Evolutionary conservation across 2,113 vertebrate species (phyloP), one percentile per base, ranked within the genome.

Genomic region (Puntigrus tetrazona): DNA sequence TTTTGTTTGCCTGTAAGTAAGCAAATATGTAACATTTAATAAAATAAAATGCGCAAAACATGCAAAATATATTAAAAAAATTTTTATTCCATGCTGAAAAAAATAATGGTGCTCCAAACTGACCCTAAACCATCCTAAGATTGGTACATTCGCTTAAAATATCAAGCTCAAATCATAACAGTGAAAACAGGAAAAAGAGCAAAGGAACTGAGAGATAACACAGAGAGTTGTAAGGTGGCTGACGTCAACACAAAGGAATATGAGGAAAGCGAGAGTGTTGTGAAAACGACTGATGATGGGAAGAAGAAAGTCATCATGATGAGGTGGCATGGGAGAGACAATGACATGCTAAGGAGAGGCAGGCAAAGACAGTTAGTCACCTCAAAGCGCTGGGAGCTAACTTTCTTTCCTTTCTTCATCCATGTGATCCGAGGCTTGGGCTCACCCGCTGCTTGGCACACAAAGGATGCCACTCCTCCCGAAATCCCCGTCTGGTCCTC

Each of bases 321-420:
- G 88, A 92, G 88, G 88, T 88, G 88, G 88, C 89, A 91, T 86
- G 84, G 89, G 69, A 63, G 59, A 69, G 75, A 78, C 45, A 45
- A 0, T 67, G 88, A 76, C 82, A 84, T 86, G 89, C 89, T 88
- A 89, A 91, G 88, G 77, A 81, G 82, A 86, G 20, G 31, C 16
- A 52, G 9, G 55, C 14, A 25, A 50, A 50, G 18, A 84, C 57
- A 83, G 70, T 74, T 67, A 81, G 59, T 81, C 89, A 98, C 98
- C 97, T 99, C 97, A 72, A 98, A 99, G 86, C 98, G 96, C 92
- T 99, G 98, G 79, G 98, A 99, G 95, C 98, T 99, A 93, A 99
- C 98, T 95, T 98, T 99, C 94, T 99, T 99, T 88, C 98, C 98
- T 92, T 99, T 99, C 93, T 99, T 99, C 98, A 98, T 98, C 98